Conservation (phyloP, 2,888 invertebrate species). For the Sepioteuthis lessoniana region DNA sequence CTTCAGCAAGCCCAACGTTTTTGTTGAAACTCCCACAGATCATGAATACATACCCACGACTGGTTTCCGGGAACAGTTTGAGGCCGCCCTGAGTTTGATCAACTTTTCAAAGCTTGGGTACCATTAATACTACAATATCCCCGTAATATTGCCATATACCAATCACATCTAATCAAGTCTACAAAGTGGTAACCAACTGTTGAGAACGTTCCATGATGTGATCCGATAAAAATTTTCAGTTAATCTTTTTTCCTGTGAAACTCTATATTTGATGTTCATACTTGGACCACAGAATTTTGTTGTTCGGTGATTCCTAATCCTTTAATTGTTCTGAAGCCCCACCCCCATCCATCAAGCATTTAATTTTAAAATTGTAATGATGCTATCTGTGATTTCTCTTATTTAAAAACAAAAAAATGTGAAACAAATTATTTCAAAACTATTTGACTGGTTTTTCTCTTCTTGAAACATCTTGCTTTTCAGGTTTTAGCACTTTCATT, state of each 20-base stretch:
- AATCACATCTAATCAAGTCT: background rate
- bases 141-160: rapidly evolving
- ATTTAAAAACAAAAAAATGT: background rate
- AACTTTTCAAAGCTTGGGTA: conserved; percentile 40
- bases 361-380: background rate
- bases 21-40: conserved; percentile 36
- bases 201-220: background rate
- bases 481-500: no score
- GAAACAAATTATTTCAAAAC: no score
- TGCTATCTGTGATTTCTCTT: conserved; percentile 20
- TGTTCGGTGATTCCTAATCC: background rate
- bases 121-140: background rate
- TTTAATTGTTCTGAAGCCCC: background rate
- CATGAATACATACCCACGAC: background rate
- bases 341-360: background rate
- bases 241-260: background rate
- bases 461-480: no score
- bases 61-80: conserved; percentile 41
- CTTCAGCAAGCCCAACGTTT: background rate
- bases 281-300: background rate
- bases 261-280: background rate
- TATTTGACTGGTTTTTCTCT: no score
- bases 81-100: conserved; percentile 46
- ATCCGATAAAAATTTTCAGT: background rate
- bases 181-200: background rate